Evolutionary conservation across 2,797 vertebrate genomes (phyloP), one percentile per base, ranked within the genome.

Genomic region (Spea hammondii): DNA sequence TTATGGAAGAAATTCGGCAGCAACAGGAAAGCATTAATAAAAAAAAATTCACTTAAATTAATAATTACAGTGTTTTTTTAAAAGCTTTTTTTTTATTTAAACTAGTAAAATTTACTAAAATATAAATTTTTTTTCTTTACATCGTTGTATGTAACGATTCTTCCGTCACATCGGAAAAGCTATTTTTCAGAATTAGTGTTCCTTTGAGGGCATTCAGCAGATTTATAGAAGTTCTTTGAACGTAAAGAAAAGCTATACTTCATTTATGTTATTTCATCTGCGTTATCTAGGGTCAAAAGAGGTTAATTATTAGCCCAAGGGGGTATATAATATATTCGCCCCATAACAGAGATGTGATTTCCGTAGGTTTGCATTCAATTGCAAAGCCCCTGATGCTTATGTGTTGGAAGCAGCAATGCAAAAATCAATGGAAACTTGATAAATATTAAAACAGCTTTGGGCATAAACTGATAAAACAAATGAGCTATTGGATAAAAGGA

Each of bases 401-500:
- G 57, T 72, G 32, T 72, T 72, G 59, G 70, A 46, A 13, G 59
- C 53, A 67, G 32, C 46, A 48, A 59, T 72, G 54, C 51, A 72
- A 44, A 72, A 72, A 72, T 72, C 70, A 72, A 72, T 72, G 54
- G 6, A 32, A 47, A 59, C 70, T 8, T 59, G 70, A 57, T 72
- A 72, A 72, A 72, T 72, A 72, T 72, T 72, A 72, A 72, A 72
- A 59, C 70, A 72, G 53, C 70, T 72, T 59, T 72, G 70, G 70
- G 70, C 70, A 72, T 59, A 54, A 72, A 17, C 70, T 72, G 70
- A 72, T 72, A 72, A 72, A 72, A 72, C 47, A 72, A 72, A 59
- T 72, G 70, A 72, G 55, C 70, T 72, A 72, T 72, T 59, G 54
- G 59, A 72, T 72, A 72, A 55, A 71, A 32, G 59, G 32, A 32